A percentile compares a stretch with the other conserved stretches of the same genome.
phyloP scores from a whole-genome alignment of 2,888 invertebrate species.

The Drosophila formosana region DNA sequence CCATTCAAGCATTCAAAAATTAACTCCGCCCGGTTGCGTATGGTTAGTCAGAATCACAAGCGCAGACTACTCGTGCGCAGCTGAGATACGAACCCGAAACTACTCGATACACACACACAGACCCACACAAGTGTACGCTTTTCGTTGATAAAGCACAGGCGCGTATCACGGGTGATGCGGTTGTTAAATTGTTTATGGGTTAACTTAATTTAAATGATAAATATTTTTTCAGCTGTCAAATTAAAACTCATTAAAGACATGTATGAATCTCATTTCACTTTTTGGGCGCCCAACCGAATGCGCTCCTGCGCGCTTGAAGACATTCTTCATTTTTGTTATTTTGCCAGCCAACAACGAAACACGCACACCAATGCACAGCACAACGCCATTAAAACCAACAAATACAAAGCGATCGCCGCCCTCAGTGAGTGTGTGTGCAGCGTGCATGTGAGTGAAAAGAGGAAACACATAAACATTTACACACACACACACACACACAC shows the following conservation, averaged over 20 bases:
- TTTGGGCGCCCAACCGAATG: conserved; percentile 5
- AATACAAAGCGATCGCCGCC: conserved; percentile 71
- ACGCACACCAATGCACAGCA: conserved; percentile 45
- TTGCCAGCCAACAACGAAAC: conserved; percentile 48
- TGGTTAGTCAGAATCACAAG: conserved; percentile 77
- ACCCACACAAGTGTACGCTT: conserved; percentile 15
- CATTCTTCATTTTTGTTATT: conserved; percentile 78
- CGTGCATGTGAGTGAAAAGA: conserved; percentile 48
- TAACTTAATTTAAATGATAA: too few relatives aligned
- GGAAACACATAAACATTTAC: conserved; percentile 47
- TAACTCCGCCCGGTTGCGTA: conserved; percentile 85
- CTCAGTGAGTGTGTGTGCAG: conserved; percentile 55
- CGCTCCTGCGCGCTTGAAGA: conserved; percentile 61
- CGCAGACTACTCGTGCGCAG: conserved; percentile 75
- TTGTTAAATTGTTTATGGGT: too few relatives aligned
- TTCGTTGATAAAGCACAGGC: conserved; percentile 19
- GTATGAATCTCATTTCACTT: neutral
- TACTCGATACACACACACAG: conserved; percentile 30
- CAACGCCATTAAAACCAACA: conserved; percentile 82
- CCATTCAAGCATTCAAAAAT: conserved; percentile 85
- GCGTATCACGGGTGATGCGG: conserved; percentile 21
- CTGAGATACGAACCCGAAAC: conserved; percentile 63
- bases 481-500: conserved; percentile 4
- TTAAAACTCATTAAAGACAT: neutral
- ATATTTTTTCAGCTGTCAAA: neutral